Base-by-base conservation (phyloP, 2,888 invertebrate genomes). In the Dione vanillae region DNA sequence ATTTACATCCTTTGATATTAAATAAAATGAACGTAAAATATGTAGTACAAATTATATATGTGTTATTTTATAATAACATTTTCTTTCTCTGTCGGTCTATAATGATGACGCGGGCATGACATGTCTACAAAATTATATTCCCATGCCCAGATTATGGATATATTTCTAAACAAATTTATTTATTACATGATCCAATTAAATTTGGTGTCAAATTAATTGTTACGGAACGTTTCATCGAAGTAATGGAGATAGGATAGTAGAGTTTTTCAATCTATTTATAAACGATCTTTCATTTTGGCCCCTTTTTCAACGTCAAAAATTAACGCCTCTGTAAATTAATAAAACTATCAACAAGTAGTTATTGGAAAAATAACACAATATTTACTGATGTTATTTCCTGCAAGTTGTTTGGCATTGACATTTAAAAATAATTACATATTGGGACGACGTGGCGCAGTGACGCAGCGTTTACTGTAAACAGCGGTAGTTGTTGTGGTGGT, bases 301-400 rank as follows among this genome's bases (percentile, higher is more conserved):
- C 43, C 59, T n/a, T 43, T 43, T 43, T 59, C 43, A 43, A 43
- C 43, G 59, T 59, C 16, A 59, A 43, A 20, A 20, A 3, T 59
- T 35, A 54, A 54, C 59, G 59, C 59, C 43, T 20, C 59, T 20
- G 59, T 20, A 43, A n/a, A 27, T 59, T 59, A 59, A 43, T 59
- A 43, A 59, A 59, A 43, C 59, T 59, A 43, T 59, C 59, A 59
- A 59, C 59, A 6, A 6, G n/a, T n/a, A n/a, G 1, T n/a, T 41
- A 6, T 6, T 9, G 27, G 14, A 14, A n/a, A 43, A 14, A 27
- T 20, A 43, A 19, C 59, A 35, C 10, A 10, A 43, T 20, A 41
- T 59, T 59, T 14, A 59, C 40, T 41, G 20, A 14, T 59, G 19
- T 59, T 59, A 20, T 59, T 59, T 59, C 59, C 59, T 59, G 59